These are phyloP conservation scores for Protonemura montana DNA, from an alignment of 2,888 invertebrate species.

Conservation along the genomic window DNA sequence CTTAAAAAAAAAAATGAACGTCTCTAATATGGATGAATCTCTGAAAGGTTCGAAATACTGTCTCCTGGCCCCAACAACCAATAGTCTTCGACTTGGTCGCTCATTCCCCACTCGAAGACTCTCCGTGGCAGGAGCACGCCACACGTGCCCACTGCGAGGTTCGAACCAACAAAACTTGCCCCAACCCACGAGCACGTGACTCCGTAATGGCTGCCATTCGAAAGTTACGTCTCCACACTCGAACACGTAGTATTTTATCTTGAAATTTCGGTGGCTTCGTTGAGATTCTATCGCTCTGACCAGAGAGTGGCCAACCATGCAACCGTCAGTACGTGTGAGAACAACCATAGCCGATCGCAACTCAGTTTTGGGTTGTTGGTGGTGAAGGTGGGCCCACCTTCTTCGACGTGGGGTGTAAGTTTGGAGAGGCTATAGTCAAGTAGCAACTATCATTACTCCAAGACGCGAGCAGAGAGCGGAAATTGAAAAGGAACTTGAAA, in stretches of 20 bases:
- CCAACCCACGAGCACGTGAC: neutral
- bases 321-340: neutral
- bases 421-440: neutral
- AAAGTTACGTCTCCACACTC: neutral
- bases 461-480: neutral
- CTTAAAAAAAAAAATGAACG: too few relatives aligned
- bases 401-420: neutral
- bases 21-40: too few relatives aligned
- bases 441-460: neutral
- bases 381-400: neutral
- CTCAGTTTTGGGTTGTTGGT: neutral
- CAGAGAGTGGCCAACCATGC: neutral
- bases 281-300: neutral
- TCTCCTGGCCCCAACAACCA: too few relatives aligned
- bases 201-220: neutral
- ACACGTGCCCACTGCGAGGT: neutral
- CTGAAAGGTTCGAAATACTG: too few relatives aligned
- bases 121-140: neutral
- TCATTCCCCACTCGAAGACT: too few relatives aligned
- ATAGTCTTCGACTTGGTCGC: too few relatives aligned
- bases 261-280: neutral
- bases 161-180: neutral
- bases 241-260: slow-evolving; percentile 7
- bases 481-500: neutral
- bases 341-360: neutral